Base-by-base conservation (phyloP, 1,140 invertebrate species). In the Marisa cornuarietis region DNA sequence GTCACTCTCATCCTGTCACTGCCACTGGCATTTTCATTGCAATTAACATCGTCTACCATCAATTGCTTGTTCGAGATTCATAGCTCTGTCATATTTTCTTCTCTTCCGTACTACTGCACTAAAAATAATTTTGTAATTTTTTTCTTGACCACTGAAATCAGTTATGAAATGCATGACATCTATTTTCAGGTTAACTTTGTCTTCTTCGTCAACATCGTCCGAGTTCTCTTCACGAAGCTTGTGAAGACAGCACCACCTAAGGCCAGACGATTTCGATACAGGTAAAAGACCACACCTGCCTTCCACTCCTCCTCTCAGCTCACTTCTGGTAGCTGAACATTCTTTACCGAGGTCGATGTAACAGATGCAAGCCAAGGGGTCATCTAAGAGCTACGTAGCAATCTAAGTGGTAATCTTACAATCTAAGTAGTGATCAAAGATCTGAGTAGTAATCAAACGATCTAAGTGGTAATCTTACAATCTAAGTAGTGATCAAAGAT, bases 201-300 rank as follows among this genome's bases (percentile, higher is more conserved):
- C 49, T 93, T 96, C 71, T 95, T 95, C 87, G 89, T 95, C 58
- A 95, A 94, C 85, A 95, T 96, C 61, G 93, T 94, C 8, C 90
- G 94, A 63, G 93, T 95, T 18, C 92, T 96, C 5, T 92, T 95
- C 71, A 92, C 93, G 11, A 96, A 96, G 90, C 91, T 95, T n/a
- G 93, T 93, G 93, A 83, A 85, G 88, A 68, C 90, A 89, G 79
- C 81, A 76, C 90, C 72, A 84, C 85, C 91, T 66, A 91, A 93
- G 76, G 91, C 91, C 13, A 91, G 89, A 72, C 92, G 76, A 1
- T 77, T 66, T 86, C 91, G 92, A 91, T 93, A 90, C 75, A 87
- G 85, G 85, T 87, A 76, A 42, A 42, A 42, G 72, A 79, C 24
- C 54, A 69, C 26, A 26, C 22, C 24, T 71, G 24, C 68, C 16